phyloP scores from a whole-genome alignment of 2,113 vertebrate genomes.

The Arenaria interpres region DNA sequence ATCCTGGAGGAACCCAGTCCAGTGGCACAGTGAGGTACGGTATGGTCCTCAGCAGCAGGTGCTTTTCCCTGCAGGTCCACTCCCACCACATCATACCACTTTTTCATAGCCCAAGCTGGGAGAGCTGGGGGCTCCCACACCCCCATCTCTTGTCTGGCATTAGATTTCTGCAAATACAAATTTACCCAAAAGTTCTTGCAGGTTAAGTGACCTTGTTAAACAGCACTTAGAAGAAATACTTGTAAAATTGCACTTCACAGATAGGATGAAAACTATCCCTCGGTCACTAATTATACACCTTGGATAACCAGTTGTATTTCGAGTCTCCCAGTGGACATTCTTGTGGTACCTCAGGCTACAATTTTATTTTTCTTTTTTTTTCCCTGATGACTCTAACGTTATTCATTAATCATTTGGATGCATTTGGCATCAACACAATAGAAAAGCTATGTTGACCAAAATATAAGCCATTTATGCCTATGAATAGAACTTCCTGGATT shows the following conservation, averaged over 20 bases:
- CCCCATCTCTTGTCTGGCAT: accelerated
- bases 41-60: background rate
- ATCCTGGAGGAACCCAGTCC: too few relatives aligned
- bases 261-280: background rate
- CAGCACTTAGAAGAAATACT: background rate
- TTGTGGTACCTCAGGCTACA: background rate
- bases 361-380: background rate
- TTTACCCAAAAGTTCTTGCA: background rate
- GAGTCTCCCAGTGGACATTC: background rate
- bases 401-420: background rate
- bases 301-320: background rate
- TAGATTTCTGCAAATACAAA: background rate
- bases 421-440: background rate
- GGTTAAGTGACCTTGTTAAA: background rate
- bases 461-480: background rate
- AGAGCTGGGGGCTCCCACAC: accelerated
- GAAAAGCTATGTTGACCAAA: background rate
- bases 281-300: background rate
- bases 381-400: accelerated
- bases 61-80: background rate
- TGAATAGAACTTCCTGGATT: background rate
- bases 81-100: accelerated
- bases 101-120: background rate
- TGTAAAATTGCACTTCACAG: background rate
- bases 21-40: accelerated